Percentiles rank a stretch among this genome's conserved stretches.
phyloP scores from a whole-genome alignment of 2,888 invertebrate species.

The Molanna angustata region DNA sequence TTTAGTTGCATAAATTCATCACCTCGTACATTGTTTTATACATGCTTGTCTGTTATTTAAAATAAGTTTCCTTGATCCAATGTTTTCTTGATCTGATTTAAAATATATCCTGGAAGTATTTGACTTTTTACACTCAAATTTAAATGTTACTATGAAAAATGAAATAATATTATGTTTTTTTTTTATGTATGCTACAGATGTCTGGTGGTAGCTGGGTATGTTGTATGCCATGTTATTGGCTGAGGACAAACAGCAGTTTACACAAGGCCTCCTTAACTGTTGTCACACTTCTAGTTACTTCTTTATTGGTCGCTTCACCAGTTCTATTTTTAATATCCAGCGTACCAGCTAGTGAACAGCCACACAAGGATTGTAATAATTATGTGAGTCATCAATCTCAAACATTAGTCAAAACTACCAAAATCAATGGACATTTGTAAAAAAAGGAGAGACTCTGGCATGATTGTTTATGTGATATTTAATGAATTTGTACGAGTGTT shows the following conservation, averaged over 20 bases:
- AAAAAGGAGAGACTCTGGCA: no score
- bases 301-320: conserved; percentile 58
- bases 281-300: conserved; percentile 58
- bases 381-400: conserved; percentile 37
- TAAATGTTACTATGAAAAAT: neutral
- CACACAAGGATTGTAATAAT: conserved; percentile 39
- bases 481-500: no score
- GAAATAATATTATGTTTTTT: neutral
- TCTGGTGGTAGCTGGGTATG: conserved; percentile 55
- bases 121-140: neutral
- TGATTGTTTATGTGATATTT: no score
- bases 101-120: no score
- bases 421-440: no score
- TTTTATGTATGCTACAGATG: conserved; percentile 23
- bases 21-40: no score
- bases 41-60: no score
- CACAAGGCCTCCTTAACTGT: conserved; percentile 59
- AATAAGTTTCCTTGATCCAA: no score
- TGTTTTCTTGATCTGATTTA: no score
- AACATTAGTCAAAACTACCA: no score
- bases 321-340: conserved; percentile 56
- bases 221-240: conserved; percentile 58
- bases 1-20: no score
- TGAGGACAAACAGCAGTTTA: conserved; percentile 55
- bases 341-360: conserved; percentile 43